Base-by-base conservation (phyloP, 2,888 invertebrate species). In the Drosophila merina region DNA sequence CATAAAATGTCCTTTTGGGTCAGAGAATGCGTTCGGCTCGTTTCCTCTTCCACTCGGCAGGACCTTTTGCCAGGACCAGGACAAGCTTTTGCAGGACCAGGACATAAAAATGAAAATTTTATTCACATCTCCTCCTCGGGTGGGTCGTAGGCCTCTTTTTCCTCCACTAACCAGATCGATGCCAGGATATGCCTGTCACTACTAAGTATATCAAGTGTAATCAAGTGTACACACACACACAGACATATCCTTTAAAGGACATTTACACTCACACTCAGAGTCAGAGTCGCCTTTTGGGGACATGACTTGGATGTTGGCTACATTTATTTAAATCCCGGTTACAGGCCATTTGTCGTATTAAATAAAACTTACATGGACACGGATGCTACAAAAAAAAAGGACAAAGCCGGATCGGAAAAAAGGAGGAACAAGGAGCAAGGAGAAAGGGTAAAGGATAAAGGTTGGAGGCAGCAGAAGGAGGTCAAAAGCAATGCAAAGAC, bases 271-370 rank as follows among this genome's bases (percentile, higher is more conserved):
- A 20, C 20, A 20, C 20, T 20, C 20, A 20, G 2, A 20, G 2
- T 20, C 2, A 20, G 20, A 20, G 20, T 20, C 38, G 62, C 57
- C 57, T 57, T 60, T 57, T 48, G 63, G 60, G 60, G 60, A 76
- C 68, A 69, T 28, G 51, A 14, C 54, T 54, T 60, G 71, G 60
- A 59, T 60, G 60, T 69, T 74, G 58, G 67, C 63, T 42, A 77
- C 76, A 80, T 78, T 81, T 86, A 86, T 86, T 86, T 72, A 82
- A 84, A 86, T 84, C 72, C 85, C 57, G 73, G 79, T 73, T 78
- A 86, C 74, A 79, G 72, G 67, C 82, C 85, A 86, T 84, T 86
- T 82, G 78, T 82, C 87, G 81, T 75, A 82, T 86, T 86, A 82
- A 86, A 86, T 78, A 82, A 84, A 76, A 81, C 72, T 80, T 84